Percentiles rank a stretch among this genome's conserved stretches.
These are phyloP conservation scores for Lepeophtheirus nordmannii DNA, from an alignment of 2,888 invertebrate genomes.

Conservation along the genomic window DNA sequence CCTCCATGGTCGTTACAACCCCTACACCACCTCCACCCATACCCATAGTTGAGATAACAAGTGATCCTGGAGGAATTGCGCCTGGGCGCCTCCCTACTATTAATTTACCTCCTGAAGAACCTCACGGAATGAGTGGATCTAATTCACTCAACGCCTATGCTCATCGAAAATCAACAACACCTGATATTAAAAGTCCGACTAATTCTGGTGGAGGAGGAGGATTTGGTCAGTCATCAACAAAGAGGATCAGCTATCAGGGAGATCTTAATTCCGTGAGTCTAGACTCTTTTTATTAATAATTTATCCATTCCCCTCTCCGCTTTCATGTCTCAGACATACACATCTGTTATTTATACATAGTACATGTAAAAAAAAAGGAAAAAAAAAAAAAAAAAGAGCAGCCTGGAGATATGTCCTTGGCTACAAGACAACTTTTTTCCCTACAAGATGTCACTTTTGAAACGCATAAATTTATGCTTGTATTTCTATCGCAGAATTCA, in stretches of 20 bases:
- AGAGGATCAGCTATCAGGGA: neutral
- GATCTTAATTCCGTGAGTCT: slow-evolving; percentile 1
- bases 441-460: too few relatives aligned
- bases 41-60: neutral
- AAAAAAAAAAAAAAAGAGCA: too few relatives aligned
- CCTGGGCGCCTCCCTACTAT: neutral
- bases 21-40: slow-evolving; percentile 9
- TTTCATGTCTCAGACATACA: too few relatives aligned
- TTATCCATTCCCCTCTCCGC: too few relatives aligned
- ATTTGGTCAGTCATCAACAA: neutral
- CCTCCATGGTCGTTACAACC: neutral
- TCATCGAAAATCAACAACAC: neutral
- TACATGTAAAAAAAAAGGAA: too few relatives aligned
- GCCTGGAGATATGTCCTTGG: too few relatives aligned
- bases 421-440: too few relatives aligned
- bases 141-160: neutral
- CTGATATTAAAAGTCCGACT: neutral
- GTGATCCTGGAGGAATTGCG: neutral
- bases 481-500: too few relatives aligned
- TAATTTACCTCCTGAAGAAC: neutral
- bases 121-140: neutral
- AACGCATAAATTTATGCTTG: too few relatives aligned
- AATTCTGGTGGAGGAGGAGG: neutral
- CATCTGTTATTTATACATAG: too few relatives aligned
- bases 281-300: neutral